Conservation (phyloP, 2,113 vertebrate species). For the Chionodraco myersi region DNA sequence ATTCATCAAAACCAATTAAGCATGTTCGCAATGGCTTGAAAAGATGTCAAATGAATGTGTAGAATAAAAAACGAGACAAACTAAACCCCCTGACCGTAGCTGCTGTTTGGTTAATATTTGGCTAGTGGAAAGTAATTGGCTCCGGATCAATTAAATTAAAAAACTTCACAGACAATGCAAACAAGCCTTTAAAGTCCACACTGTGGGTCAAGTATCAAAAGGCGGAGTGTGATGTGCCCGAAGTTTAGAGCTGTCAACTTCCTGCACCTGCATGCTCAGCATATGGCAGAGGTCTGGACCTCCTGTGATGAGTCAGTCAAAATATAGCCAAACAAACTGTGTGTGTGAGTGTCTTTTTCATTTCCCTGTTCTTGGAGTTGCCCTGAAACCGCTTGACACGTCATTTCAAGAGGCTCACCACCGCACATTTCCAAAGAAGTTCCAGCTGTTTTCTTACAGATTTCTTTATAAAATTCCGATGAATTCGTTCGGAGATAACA, state of each 20-base stretch:
- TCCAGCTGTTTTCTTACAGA: neutral
- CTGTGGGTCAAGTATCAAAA: constrained; percentile 48
- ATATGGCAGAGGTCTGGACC: constrained; percentile 68
- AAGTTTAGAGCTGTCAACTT: constrained; percentile 60
- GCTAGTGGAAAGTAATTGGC: constrained; percentile 21
- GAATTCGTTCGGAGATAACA: neutral
- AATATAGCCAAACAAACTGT: constrained; percentile 41
- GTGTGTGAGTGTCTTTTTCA: neutral
- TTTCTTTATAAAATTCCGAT: constrained; percentile 1
- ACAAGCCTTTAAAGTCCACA: constrained; percentile 36
- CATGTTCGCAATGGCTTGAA: neutral
- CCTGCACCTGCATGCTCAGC: constrained; percentile 74
- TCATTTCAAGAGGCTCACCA: constrained; percentile 21
- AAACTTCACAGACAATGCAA: constrained; percentile 44
- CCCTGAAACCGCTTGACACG: constrained; percentile 40
- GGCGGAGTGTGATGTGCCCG: constrained; percentile 33
- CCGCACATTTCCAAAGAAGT: constrained; percentile 7
- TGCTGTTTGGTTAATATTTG: constrained; percentile 31
- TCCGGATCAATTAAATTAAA: constrained; percentile 31
- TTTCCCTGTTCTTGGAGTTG: neutral
- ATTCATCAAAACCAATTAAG: too few species aligned
- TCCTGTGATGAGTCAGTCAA: constrained; percentile 70
- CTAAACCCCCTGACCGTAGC: constrained; percentile 5
- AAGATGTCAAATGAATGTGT: neutral
- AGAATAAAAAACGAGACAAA: neutral